Conservation (phyloP, 2,113 vertebrate genomes). For the Thunnus maccoyii region DNA sequence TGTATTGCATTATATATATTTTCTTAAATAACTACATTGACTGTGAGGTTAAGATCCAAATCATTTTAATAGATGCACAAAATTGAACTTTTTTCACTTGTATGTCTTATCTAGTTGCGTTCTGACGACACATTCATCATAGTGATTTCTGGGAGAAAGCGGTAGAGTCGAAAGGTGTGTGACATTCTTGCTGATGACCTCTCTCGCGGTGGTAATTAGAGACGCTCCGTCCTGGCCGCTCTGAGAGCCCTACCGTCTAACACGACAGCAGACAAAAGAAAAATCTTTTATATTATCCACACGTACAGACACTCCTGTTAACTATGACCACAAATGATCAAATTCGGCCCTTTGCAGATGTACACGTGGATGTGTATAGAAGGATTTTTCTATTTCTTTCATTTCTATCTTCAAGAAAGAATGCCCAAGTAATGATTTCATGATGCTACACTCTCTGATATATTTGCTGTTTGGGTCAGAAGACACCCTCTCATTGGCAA, state of each 20-base stretch:
- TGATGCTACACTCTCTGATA: constrained; percentile 4
- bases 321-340: background rate
- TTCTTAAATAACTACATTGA: background rate
- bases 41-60: background rate
- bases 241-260: background rate
- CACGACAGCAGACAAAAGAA: background rate
- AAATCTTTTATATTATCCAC: background rate
- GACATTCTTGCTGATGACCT: constrained; percentile 36
- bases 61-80: background rate
- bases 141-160: constrained; percentile 22
- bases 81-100: background rate
- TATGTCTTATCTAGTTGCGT: background rate
- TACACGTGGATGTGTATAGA: background rate
- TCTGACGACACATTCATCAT: constrained; percentile 17
- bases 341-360: background rate
- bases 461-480: constrained; percentile 41
- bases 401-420: constrained; percentile 18
- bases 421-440: background rate
- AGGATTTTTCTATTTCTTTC: background rate
- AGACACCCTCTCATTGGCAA: constrained; percentile 63
- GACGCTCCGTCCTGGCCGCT: constrained; percentile 28
- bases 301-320: background rate
- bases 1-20: no score
- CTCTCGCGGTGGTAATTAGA: constrained; percentile 63
- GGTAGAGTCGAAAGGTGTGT: constrained; percentile 26